Evolutionary conservation across 2,888 invertebrate genomes (phyloP).

Genomic region (Hesperia comma): DNA sequence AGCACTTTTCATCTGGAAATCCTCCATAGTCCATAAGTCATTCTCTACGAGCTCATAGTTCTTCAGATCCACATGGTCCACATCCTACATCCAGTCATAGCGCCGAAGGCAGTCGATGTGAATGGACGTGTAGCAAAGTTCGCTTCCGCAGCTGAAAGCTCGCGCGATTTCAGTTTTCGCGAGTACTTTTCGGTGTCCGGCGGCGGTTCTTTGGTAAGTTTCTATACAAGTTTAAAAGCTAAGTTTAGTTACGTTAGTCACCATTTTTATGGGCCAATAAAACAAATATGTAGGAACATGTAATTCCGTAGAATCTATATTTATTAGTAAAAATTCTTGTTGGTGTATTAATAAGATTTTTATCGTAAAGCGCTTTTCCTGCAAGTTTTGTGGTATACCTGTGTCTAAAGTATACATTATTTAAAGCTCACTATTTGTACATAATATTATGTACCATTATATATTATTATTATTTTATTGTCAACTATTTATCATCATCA

Average conservation of each 20-base stretch:
- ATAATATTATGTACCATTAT: too few species aligned
- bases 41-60: background rate
- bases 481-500: too few species aligned
- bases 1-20: conserved; percentile 22
- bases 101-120: background rate
- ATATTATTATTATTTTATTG: too few species aligned
- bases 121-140: background rate
- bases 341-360: too few species aligned
- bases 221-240: background rate
- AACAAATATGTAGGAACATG: background rate
- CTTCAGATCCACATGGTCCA: background rate
- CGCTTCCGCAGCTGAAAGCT: background rate
- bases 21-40: conserved; percentile 21
- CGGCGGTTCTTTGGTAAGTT: background rate
- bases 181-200: background rate
- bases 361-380: too few species aligned
- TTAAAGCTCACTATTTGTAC: too few species aligned
- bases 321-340: too few species aligned
- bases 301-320: background rate
- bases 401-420: too few species aligned
- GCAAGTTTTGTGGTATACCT: too few species aligned
- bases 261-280: too few species aligned
- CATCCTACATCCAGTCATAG: background rate
- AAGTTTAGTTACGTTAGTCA: background rate
- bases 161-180: background rate